Evolutionary conservation across 1,140 invertebrate genomes (phyloP).

Genomic region (Aricia agestis): DNA sequence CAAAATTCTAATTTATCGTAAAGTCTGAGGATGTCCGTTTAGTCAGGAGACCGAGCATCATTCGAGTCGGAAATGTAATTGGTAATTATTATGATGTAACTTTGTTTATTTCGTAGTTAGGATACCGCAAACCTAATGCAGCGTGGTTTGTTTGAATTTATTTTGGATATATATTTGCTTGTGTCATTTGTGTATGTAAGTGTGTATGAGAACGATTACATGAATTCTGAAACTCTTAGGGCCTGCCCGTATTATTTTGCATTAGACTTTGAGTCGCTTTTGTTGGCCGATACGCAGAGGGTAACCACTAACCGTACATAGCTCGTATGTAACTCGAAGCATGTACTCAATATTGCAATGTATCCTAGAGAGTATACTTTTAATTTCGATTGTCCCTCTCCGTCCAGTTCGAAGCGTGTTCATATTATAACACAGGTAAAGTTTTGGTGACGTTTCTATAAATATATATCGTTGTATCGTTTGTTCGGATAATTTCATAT

Average conservation of each 20-base stretch:
- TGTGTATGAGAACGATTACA: conserved; percentile 37
- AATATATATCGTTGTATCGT: conserved; percentile 1
- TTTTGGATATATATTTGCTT: conserved; percentile 52
- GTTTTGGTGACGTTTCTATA: conserved; percentile 15
- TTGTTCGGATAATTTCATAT: not conserved
- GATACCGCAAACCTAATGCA: conserved; percentile 50
- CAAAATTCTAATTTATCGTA: conserved; percentile 55
- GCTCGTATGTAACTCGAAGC: conserved; percentile 17
- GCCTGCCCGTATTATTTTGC: conserved; percentile 25
- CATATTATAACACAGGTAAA: conserved; percentile 42
- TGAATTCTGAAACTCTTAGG: conserved; percentile 59
- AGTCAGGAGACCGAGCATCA: conserved; percentile 51
- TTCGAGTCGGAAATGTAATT: conserved; percentile 58
- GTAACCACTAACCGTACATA: conserved; percentile 25
- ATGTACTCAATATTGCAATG: conserved; percentile 15
- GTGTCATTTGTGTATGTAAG: conserved; percentile 41
- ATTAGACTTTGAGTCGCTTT: conserved; percentile 15
- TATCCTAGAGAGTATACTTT: conserved; percentile 38
- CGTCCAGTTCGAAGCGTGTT: conserved; percentile 69
- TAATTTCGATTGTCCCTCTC: conserved; percentile 59
- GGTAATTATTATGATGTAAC: conserved; percentile 60
- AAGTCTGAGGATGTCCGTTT: conserved; percentile 57
- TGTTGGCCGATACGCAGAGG: conserved; percentile 26
- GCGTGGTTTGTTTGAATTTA: conserved; percentile 44
- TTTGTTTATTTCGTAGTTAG: conserved; percentile 67